Evolutionary conservation across 2,888 invertebrate genomes (phyloP).

Genomic region (Eudasyphora cyanicolor): DNA sequence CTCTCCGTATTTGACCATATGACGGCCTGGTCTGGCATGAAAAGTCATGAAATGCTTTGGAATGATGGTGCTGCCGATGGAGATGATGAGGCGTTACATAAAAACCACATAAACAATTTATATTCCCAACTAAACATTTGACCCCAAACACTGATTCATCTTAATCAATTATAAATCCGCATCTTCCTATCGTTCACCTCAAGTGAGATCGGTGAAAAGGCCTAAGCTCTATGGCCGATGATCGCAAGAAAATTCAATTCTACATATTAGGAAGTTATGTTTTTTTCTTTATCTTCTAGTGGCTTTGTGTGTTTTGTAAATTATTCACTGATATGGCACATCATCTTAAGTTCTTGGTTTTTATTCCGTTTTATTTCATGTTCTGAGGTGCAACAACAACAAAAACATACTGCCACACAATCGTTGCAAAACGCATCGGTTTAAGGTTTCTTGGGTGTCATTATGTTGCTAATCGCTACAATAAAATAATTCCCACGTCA

Average conservation of each 20-base stretch:
- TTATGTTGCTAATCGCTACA: slow-evolving; percentile 65
- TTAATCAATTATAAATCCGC: slow-evolving; percentile 78
- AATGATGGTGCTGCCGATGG: slow-evolving; percentile 37
- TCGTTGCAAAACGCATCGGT: slow-evolving; percentile 18
- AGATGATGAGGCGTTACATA: slow-evolving; percentile 65
- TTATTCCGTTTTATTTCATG: slow-evolving; percentile 41
- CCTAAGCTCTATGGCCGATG: not conserved
- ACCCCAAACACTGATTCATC: slow-evolving; percentile 79
- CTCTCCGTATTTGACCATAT: no score
- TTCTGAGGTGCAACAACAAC: not conserved
- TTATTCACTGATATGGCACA: slow-evolving; percentile 1
- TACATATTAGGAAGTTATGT: not conserved
- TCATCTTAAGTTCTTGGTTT: not conserved
- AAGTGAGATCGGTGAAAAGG: no score
- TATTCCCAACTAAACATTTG: slow-evolving; percentile 79
- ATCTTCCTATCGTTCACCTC: not conserved
- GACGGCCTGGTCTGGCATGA: no score
- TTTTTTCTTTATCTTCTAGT: not conserved
- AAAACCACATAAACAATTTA: slow-evolving; percentile 78
- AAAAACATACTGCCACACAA: not conserved
- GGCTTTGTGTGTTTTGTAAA: not conserved
- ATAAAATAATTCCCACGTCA: slow-evolving; percentile 68
- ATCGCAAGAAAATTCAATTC: not conserved
- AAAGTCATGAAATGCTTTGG: not conserved
- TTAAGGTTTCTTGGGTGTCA: slow-evolving; percentile 48